Evolutionary conservation across 2,797 vertebrate species (phyloP).

Genomic region (Chanos chanos): DNA sequence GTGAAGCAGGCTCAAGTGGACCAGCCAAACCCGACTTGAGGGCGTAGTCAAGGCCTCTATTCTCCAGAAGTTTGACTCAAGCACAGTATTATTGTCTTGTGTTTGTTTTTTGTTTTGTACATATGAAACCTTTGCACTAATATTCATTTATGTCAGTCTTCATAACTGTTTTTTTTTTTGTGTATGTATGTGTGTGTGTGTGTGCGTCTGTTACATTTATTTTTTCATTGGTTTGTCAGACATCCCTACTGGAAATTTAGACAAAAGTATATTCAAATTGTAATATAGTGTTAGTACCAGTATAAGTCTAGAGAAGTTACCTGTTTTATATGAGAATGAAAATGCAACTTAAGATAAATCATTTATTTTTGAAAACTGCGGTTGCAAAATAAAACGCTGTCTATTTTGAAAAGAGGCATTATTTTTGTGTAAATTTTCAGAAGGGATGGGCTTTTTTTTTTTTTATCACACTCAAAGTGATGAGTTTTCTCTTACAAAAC

Average conservation of each 20-base stretch:
- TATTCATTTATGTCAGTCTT: constrained; percentile 1
- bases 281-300: neutral
- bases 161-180: constrained; percentile 9
- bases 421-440: too few relatives aligned
- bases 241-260: neutral
- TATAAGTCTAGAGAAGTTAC: too few relatives aligned
- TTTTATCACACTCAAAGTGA: too few relatives aligned
- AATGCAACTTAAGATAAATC: too few relatives aligned
- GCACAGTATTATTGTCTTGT: constrained; percentile 37
- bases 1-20: neutral
- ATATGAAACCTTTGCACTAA: constrained; percentile 46
- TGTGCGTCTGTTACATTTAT: constrained; percentile 6
- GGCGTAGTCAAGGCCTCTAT: neutral
- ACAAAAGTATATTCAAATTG: neutral
- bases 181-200: constrained; percentile 2
- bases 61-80: constrained; percentile 17
- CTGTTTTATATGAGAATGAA: neutral
- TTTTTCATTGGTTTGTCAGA: neutral
- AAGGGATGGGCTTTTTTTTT: too few relatives aligned
- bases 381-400: too few relatives aligned
- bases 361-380: too few relatives aligned
- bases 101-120: constrained; percentile 21
- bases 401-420: too few relatives aligned
- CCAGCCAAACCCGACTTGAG: neutral
- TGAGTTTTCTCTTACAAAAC: too few relatives aligned